These are phyloP conservation scores for Alcedo quadribrachys DNA, from an alignment of 2,797 vertebrate genomes.

Conservation along the genomic window DNA sequence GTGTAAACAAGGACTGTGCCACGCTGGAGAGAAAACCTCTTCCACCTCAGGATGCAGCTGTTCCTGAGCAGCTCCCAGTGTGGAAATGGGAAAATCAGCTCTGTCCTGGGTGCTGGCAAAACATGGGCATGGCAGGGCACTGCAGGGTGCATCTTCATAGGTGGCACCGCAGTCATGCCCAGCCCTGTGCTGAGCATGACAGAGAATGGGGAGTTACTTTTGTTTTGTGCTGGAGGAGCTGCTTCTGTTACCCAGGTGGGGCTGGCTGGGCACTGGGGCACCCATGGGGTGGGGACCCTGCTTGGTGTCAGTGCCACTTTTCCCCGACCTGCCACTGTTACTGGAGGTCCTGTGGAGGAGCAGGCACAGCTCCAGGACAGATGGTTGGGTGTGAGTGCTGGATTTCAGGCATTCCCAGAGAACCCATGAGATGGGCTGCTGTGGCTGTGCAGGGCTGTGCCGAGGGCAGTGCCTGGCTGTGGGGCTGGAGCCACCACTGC, in stretches of 20 bases:
- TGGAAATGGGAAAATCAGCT: not conserved
- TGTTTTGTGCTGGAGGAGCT: not conserved
- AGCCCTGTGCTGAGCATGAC: accelerated
- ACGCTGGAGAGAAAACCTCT: not conserved
- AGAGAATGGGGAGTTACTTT: accelerated
- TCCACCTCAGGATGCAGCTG: accelerated
- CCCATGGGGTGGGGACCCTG: no score
- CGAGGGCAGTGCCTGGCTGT: not conserved
- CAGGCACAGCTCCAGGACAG: not conserved
- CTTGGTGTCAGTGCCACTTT: accelerated
- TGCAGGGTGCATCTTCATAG: accelerated
- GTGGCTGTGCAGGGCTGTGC: not conserved
- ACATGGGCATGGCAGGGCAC: not conserved
- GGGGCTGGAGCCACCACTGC: accelerated
- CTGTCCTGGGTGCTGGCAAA: accelerated
- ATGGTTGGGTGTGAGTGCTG: not conserved
- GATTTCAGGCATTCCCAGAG: not conserved
- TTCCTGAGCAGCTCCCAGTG: not conserved
- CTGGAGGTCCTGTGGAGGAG: not conserved
- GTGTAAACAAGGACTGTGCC: not conserved
- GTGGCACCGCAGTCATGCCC: not conserved
- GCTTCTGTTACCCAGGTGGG: not conserved
- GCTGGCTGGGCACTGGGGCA: accelerated
- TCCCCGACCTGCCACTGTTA: not conserved
- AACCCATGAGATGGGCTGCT: not conserved